Conservation (phyloP, 1,140 invertebrate species). For the Ceratosolen fusciceps region DNA sequence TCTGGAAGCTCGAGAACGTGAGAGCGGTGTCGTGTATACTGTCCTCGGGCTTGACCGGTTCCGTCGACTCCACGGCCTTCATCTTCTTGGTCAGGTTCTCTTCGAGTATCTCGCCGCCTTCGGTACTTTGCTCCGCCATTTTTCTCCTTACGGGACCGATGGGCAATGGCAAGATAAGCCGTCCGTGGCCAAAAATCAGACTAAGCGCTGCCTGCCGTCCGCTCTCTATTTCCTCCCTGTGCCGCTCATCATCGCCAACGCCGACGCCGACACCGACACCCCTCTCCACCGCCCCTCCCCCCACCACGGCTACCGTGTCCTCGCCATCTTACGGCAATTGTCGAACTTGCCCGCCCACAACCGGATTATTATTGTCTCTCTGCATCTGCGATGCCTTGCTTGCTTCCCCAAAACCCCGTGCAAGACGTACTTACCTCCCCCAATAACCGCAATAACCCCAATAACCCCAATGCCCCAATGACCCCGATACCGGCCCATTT, state of each 20-base stretch:
- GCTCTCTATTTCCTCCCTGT: background rate
- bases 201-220: background rate
- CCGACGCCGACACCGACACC: no score
- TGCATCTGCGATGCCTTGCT: no score
- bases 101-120: slow-evolving; percentile 3
- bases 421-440: no score
- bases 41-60: background rate
- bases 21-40: slow-evolving; percentile 52
- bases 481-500: no score
- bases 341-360: background rate
- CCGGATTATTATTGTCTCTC: no score
- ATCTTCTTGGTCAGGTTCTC: background rate
- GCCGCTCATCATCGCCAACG: background rate
- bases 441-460: no score
- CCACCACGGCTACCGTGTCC: background rate
- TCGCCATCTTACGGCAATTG: background rate
- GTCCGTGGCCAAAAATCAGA: background rate
- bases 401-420: no score
- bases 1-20: slow-evolving; percentile 75
- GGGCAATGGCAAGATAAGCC: background rate
- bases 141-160: slow-evolving; percentile 16
- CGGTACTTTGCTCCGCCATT: slow-evolving; percentile 46
- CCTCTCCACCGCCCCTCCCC: background rate
- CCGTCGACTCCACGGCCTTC: background rate
- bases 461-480: no score